Percentiles rank a stretch among this genome's conserved stretches.
Evolutionary conservation across 2,888 invertebrate species (phyloP).

Genomic region (Trichogramma dendrolimi): DNA sequence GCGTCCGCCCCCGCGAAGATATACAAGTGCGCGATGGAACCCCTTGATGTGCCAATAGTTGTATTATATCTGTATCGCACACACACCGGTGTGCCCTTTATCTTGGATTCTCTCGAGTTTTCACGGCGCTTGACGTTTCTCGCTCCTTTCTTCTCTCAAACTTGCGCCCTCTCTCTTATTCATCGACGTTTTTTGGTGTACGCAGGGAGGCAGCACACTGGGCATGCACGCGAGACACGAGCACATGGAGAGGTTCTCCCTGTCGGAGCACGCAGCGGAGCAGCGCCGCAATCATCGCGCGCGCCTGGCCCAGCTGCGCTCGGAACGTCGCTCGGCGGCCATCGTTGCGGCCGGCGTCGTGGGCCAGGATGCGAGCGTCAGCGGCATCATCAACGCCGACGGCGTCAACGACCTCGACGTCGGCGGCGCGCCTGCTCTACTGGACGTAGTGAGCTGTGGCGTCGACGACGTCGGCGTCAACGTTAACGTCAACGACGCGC

Average conservation of each 20-base stretch:
- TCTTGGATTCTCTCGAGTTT: too few species aligned
- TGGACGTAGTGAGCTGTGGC: too few species aligned
- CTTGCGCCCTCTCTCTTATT: background rate
- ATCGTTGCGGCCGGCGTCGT: conserved; percentile 41
- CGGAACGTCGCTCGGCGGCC: conserved; percentile 60
- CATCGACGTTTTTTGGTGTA: background rate
- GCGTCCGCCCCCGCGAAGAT: conserved; percentile 1
- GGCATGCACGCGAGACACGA: conserved; percentile 80
- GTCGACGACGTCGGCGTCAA: too few species aligned
- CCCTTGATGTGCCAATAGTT: background rate
- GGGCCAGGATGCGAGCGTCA: too few species aligned
- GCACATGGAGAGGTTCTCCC: conserved; percentile 72
- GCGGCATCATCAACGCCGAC: too few species aligned
- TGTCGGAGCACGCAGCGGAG: conserved; percentile 85
- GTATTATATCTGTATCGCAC: too few species aligned
- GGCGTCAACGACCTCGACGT: too few species aligned
- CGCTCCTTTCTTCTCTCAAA: too few species aligned
- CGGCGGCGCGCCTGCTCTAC: too few species aligned
- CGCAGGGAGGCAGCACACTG: conserved; percentile 61
- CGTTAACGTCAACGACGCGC: too few species aligned
- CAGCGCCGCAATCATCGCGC: conserved; percentile 82
- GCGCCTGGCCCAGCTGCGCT: conserved; percentile 68
- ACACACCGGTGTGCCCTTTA: too few species aligned
- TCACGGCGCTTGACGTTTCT: too few species aligned
- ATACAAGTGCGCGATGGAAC: conserved; percentile 6